phyloP scores from a whole-genome alignment of 2,797 vertebrate genomes.

The Lindbergichthys nudifrons region DNA sequence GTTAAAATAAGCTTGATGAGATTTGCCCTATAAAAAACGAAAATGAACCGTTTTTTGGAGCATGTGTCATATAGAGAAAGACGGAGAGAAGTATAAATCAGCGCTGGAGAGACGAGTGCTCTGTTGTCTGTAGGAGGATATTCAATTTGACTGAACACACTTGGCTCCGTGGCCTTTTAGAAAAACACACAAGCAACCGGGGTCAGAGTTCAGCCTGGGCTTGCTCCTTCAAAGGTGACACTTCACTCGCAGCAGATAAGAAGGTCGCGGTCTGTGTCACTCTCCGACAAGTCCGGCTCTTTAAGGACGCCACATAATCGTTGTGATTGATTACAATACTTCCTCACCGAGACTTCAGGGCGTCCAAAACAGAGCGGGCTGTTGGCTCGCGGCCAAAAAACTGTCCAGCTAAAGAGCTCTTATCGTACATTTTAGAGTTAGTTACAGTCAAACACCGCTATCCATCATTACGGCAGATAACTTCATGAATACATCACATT shows the following conservation, averaged over 20 bases:
- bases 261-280: slow-evolving; percentile 47
- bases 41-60: slow-evolving; percentile 33
- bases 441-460: background rate
- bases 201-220: slow-evolving; percentile 72
- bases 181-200: slow-evolving; percentile 75
- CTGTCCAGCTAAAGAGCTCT: background rate
- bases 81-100: slow-evolving; percentile 15
- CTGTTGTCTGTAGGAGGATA: slow-evolving; percentile 69
- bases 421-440: background rate
- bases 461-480: slow-evolving; percentile 20
- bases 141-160: slow-evolving; percentile 72
- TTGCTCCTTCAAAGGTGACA: slow-evolving; percentile 63
- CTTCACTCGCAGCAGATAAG: slow-evolving; percentile 72
- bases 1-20: slow-evolving; percentile 2
- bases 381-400: slow-evolving; percentile 26
- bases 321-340: slow-evolving; percentile 56
- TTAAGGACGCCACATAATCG: slow-evolving; percentile 51
- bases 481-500: background rate
- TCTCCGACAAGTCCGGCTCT: slow-evolving; percentile 37
- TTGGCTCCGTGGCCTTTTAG: slow-evolving; percentile 77
- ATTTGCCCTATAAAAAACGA: background rate
- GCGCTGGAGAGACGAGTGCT: slow-evolving; percentile 26
- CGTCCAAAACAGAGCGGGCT: slow-evolving; percentile 7
- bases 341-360: background rate
- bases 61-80: slow-evolving; percentile 27